Evolutionary conservation across 2,113 vertebrate species (phyloP).

Genomic region (Seriola rivoliana): DNA sequence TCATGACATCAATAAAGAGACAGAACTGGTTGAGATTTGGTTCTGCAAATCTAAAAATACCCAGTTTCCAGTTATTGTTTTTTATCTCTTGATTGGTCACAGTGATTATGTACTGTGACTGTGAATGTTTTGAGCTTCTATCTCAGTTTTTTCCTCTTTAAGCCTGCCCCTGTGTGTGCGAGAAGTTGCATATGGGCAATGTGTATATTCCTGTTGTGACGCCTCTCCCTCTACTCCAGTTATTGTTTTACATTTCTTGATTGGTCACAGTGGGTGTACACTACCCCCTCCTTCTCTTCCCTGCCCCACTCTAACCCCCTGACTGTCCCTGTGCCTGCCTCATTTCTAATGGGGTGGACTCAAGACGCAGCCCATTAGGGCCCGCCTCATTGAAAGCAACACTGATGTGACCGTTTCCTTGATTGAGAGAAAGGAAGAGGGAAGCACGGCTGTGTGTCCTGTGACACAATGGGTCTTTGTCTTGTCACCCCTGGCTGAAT

Average conservation of each 20-base stretch:
- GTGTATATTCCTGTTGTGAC: conserved; percentile 35
- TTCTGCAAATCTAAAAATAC: conserved; percentile 17
- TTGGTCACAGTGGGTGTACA: conserved; percentile 49
- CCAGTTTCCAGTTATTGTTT: not conserved
- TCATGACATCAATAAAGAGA: conserved; percentile 21
- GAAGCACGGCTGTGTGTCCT: conserved; percentile 67
- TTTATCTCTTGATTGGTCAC: not conserved
- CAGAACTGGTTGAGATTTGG: not conserved
- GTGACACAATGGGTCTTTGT: conserved; percentile 83
- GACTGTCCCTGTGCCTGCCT: conserved; percentile 49
- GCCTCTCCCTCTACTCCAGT: conserved; percentile 30
- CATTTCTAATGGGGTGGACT: conserved; percentile 58
- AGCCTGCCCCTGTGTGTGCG: not conserved
- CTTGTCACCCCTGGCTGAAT: conserved; percentile 73
- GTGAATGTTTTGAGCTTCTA: conserved; percentile 14
- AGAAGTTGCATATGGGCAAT: not conserved
- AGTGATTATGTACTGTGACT: not conserved
- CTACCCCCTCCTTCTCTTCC: conserved; percentile 15
- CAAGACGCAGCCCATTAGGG: conserved; percentile 68
- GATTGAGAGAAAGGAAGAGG: conserved; percentile 75
- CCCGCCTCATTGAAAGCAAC: conserved; percentile 70
- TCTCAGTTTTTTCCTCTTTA: not conserved
- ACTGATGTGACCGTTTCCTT: conserved; percentile 76
- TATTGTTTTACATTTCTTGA: conserved; percentile 63
- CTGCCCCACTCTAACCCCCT: conserved; percentile 27